These are phyloP conservation scores for Drosophila kambysellisi DNA, from an alignment of 2,888 invertebrate species.

Conservation along the genomic window DNA sequence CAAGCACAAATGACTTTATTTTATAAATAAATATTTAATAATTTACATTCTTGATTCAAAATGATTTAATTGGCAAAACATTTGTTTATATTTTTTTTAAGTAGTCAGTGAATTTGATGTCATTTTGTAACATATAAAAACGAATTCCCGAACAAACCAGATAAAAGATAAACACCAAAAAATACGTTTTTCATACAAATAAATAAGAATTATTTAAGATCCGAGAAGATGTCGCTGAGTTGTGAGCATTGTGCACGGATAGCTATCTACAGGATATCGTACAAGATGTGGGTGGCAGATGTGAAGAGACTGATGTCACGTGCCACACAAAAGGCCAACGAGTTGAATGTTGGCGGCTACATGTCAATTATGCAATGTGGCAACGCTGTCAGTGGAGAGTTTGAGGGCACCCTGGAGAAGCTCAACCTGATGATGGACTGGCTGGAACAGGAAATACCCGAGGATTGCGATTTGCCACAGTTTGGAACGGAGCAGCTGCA, in stretches of 20 bases:
- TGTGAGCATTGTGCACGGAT: constrained; percentile 11
- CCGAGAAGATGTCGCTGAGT: constrained; percentile 36
- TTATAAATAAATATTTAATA: not conserved
- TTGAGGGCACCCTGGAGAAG: constrained; percentile 42
- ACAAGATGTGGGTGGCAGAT: constrained; percentile 35
- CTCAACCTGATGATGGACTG: constrained; percentile 53
- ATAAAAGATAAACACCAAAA: not conserved
- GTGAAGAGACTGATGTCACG: constrained; percentile 27
- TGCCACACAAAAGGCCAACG: constrained; percentile 42
- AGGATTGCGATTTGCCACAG: constrained; percentile 25
- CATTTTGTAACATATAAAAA: not conserved
- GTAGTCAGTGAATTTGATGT: not conserved
- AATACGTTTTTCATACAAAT: not conserved
- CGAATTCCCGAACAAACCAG: not conserved
- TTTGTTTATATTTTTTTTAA: too few species aligned
- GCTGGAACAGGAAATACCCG: constrained; percentile 33
- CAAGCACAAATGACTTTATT: not conserved
- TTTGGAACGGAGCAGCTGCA: constrained; percentile 45
- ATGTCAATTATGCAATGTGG: constrained; percentile 57
- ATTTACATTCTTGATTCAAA: too few species aligned
- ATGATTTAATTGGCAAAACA: not conserved
- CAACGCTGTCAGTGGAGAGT: constrained; percentile 52
- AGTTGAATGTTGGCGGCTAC: constrained; percentile 55
- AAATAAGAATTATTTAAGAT: not conserved
- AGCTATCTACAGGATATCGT: constrained; percentile 39